These are phyloP conservation scores for Tachyglossus aculeatus DNA, from an alignment of 2,797 vertebrate genomes.

Conservation along the genomic window DNA sequence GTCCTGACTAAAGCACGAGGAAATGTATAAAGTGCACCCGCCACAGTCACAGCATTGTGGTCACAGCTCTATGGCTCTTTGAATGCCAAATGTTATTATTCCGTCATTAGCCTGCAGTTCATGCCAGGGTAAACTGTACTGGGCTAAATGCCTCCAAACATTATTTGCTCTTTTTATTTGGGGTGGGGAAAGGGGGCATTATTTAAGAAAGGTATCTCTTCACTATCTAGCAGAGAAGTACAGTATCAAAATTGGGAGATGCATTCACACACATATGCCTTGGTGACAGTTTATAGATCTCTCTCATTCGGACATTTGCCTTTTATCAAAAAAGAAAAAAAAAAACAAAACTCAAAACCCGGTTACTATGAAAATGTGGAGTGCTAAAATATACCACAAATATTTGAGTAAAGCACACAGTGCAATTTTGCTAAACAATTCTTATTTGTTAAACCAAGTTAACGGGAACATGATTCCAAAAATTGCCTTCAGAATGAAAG, in stretches of 20 bases:
- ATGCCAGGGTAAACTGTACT: slow-evolving; percentile 63
- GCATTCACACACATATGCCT: slow-evolving; percentile 18
- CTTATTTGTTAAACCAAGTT: slow-evolving; percentile 58
- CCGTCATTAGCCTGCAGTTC: slow-evolving; percentile 63
- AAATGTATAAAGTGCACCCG: slow-evolving; percentile 48
- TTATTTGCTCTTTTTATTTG: slow-evolving; percentile 49
- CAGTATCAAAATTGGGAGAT: slow-evolving; percentile 29
- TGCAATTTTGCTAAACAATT: slow-evolving; percentile 51
- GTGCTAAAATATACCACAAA: slow-evolving; percentile 44
- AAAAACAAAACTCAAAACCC: slow-evolving; percentile 1
- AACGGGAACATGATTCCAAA: slow-evolving; percentile 53
- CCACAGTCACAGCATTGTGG: slow-evolving; percentile 43
- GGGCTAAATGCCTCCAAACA: slow-evolving; percentile 60
- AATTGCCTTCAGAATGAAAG: slow-evolving; percentile 56
- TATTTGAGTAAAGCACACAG: slow-evolving; percentile 51
- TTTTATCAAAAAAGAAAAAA: slow-evolving; percentile 45
- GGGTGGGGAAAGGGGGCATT: too few species aligned
- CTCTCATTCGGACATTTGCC: slow-evolving; percentile 34
- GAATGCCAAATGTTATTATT: slow-evolving; percentile 65
- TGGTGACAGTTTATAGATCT: slow-evolving; percentile 24
- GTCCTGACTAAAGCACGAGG: slow-evolving; percentile 38
- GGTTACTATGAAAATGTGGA: slow-evolving; percentile 50
- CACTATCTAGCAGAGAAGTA: slow-evolving; percentile 31
- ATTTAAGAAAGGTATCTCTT: slow-evolving; percentile 68
- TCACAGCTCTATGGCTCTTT: slow-evolving; percentile 33